These are phyloP conservation scores for Rhodophaea formosa DNA, from an alignment of 2,888 invertebrate genomes.

Conservation along the genomic window DNA sequence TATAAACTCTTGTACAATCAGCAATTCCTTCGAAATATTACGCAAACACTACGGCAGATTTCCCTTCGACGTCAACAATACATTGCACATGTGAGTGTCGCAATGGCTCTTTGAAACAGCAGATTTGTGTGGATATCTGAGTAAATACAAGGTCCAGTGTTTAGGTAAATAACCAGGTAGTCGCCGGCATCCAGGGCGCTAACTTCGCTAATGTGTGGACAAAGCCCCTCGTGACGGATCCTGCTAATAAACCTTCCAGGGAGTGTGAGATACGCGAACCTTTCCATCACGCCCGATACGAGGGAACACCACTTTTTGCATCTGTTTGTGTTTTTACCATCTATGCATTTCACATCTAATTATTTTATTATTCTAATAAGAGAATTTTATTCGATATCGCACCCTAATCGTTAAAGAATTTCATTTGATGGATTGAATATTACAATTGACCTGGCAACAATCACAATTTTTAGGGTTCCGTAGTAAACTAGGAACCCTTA, in stretches of 20 bases:
- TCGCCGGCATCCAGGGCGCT: constrained; percentile 61
- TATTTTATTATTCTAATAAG: not conserved
- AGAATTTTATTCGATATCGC: too few species aligned
- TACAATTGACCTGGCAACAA: too few species aligned
- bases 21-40: constrained; percentile 54
- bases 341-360: not conserved
- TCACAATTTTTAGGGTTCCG: too few species aligned
- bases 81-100: constrained; percentile 68
- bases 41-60: constrained; percentile 64
- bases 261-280: constrained; percentile 58
- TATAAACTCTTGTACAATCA: constrained; percentile 57
- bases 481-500: too few species aligned
- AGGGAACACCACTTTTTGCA: not conserved
- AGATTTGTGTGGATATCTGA: constrained; percentile 67
- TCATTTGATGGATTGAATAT: too few species aligned
- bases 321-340: not conserved
- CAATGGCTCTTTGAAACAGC: constrained; percentile 58
- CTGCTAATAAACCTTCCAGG: constrained; percentile 78
- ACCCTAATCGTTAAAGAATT: too few species aligned
- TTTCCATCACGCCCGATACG: constrained; percentile 43
- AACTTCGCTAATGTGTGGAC: constrained; percentile 77
- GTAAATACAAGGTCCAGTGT: constrained; percentile 57
- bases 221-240: constrained; percentile 73
- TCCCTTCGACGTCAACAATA: constrained; percentile 70
- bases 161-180: constrained; percentile 69